These are phyloP conservation scores for Lasioglossum calceatum DNA, from an alignment of 2,888 invertebrate genomes.

Conservation along the genomic window DNA sequence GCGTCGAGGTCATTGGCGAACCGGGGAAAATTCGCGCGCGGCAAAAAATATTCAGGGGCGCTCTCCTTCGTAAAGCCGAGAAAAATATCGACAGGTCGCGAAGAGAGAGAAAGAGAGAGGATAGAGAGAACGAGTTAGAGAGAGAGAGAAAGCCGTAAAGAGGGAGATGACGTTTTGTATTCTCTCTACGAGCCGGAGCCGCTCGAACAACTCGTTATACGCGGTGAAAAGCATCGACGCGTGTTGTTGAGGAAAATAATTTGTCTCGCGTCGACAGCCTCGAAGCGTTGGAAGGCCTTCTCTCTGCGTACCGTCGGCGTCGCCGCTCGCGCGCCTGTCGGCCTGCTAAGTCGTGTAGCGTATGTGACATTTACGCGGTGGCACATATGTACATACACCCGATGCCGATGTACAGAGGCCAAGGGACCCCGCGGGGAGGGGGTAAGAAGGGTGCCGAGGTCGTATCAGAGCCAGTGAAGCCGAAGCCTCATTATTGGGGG, in stretches of 20 bases:
- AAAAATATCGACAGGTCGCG: constrained; percentile 54
- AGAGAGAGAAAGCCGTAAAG: constrained; percentile 13
- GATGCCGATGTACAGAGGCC: constrained; percentile 32
- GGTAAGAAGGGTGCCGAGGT: constrained; percentile 66
- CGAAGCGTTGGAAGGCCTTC: constrained; percentile 54
- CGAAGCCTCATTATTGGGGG: constrained; percentile 81
- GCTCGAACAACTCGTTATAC: constrained; percentile 65
- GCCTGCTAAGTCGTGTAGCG: constrained; percentile 50
- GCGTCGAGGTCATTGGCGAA: constrained; percentile 56
- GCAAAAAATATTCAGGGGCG: constrained; percentile 50
- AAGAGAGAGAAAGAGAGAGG: neutral
- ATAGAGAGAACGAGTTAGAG: neutral
- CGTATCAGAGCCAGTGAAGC: constrained; percentile 77
- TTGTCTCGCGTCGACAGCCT: constrained; percentile 71
- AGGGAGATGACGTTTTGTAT: constrained; percentile 41
- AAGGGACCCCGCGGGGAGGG: constrained; percentile 18
- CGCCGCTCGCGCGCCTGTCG: neutral
- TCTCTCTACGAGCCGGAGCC: constrained; percentile 51
- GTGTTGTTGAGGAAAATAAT: constrained; percentile 67
- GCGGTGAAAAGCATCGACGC: constrained; percentile 67
- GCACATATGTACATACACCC: constrained; percentile 41
- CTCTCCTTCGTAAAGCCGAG: constrained; percentile 32
- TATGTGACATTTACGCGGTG: constrained; percentile 64
- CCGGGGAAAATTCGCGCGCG: constrained; percentile 34
- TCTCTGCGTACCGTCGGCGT: constrained; percentile 20